Conservation (phyloP, 2,797 vertebrate species). For the Eupleurogrammus muticus region DNA sequence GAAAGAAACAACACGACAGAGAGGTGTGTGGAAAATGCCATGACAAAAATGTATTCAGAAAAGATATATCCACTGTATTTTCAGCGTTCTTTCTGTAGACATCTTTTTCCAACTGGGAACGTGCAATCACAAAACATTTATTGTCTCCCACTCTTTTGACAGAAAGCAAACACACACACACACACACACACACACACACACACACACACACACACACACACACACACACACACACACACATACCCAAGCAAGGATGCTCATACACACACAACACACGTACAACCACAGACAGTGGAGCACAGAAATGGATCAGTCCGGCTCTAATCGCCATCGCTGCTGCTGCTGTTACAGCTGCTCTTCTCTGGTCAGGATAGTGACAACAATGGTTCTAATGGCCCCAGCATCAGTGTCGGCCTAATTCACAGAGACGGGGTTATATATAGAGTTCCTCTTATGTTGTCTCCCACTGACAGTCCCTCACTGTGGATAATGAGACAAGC, state of each 20-base stretch:
- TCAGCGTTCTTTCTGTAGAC: slow-evolving; percentile 4
- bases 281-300: slow-evolving; percentile 41
- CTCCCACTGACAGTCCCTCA: slow-evolving; percentile 69
- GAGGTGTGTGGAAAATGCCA: slow-evolving; percentile 15
- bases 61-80: neutral
- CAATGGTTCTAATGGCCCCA: slow-evolving; percentile 68
- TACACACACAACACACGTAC: slow-evolving; percentile 21
- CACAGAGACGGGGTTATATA: slow-evolving; percentile 73
- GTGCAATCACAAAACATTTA: slow-evolving; percentile 35
- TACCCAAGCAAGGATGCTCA: slow-evolving; percentile 23
- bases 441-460: slow-evolving; percentile 71
- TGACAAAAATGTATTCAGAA: slow-evolving; percentile 7
- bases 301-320: slow-evolving; percentile 56
- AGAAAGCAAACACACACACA: slow-evolving; percentile 3
- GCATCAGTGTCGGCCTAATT: slow-evolving; percentile 63
- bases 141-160: slow-evolving; percentile 39
- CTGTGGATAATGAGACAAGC: slow-evolving; percentile 76
- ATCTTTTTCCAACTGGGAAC: slow-evolving; percentile 27
- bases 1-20: slow-evolving; percentile 16
- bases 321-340: slow-evolving; percentile 61
- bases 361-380: slow-evolving; percentile 60
- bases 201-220: slow-evolving; percentile 27
- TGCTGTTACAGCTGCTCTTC: slow-evolving; percentile 52
- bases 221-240: neutral
- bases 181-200: neutral